These are phyloP conservation scores for Urocitellus parryii DNA, from an alignment of 2,113 vertebrate genomes.

Conservation along the genomic window DNA sequence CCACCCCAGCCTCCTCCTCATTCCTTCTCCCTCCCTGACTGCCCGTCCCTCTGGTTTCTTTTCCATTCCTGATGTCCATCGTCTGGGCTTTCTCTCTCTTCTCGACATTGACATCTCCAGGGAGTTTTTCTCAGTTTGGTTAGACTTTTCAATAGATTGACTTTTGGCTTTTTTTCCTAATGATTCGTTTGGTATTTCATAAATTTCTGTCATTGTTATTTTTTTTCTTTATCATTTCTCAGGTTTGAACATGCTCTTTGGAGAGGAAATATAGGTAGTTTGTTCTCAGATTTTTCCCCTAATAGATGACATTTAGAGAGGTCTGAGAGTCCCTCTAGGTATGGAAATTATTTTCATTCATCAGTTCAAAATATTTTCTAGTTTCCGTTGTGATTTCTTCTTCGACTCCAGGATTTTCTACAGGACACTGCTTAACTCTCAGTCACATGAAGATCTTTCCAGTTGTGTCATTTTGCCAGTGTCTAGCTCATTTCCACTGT, in stretches of 20 bases:
- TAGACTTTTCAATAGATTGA: not conserved
- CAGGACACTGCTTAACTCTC: not conserved
- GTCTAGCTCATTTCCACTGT: not conserved
- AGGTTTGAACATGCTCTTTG: not conserved
- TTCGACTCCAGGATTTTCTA: not conserved
- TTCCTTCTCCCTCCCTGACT: not conserved
- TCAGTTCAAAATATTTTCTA: slow-evolving; percentile 38
- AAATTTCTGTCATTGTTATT: not conserved
- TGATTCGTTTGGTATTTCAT: not conserved
- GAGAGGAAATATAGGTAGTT: not conserved
- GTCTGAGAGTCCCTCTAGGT: not conserved
- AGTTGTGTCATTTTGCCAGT: not conserved
- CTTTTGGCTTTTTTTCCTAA: not conserved
- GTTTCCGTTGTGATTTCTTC: slow-evolving; percentile 6
- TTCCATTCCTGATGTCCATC: not conserved
- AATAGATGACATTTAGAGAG: not conserved
- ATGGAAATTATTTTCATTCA: slow-evolving; percentile 55
- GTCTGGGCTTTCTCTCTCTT: not conserved
- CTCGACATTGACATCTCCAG: not conserved
- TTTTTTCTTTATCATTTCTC: not conserved
- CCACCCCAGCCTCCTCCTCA: too few species aligned
- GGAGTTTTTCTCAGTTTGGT: not conserved
- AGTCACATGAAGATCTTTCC: not conserved
- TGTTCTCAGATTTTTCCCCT: not conserved
- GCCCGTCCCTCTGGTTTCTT: not conserved